Evolutionary conservation across 1,140 invertebrate genomes (phyloP).

Genomic region (Dendroctonus valens): DNA sequence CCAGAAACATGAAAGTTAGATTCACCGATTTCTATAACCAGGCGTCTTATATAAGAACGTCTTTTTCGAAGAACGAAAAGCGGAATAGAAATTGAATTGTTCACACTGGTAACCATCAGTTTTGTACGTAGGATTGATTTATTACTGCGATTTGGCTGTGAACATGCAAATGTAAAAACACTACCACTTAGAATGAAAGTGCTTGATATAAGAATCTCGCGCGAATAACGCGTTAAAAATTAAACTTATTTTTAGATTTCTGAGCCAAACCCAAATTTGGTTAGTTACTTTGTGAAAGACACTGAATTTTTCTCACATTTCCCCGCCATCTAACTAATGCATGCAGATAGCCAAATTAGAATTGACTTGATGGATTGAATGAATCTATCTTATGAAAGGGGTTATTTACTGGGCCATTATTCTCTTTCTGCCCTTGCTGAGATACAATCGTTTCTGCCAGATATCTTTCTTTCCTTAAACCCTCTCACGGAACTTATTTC

Average conservation of each 20-base stretch:
- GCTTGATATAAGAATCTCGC: no score
- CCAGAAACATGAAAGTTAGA: slow-evolving; percentile 3
- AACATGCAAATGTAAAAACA: no score
- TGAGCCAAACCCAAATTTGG: no score
- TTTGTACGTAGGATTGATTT: no score
- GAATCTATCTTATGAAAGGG: not conserved
- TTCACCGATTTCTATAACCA: slow-evolving; percentile 3
- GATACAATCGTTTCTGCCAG: slow-evolving; percentile 17
- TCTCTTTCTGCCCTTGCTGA: not conserved
- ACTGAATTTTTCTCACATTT: not conserved
- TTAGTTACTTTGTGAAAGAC: no score
- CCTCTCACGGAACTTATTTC: slow-evolving; percentile 30
- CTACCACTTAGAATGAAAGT: no score
- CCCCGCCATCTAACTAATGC: not conserved
- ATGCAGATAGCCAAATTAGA: slow-evolving; percentile 2
- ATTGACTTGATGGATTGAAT: not conserved
- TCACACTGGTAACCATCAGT: no score
- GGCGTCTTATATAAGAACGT: not conserved
- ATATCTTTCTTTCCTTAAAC: slow-evolving; percentile 22
- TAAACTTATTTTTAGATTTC: no score
- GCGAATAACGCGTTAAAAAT: no score
- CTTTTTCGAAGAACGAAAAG: no score
- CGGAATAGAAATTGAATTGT: no score
- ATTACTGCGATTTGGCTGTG: no score
- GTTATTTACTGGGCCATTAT: not conserved